Base-by-base conservation (phyloP, 2,888 invertebrate genomes). In the Malthinus seriepunctatus region DNA sequence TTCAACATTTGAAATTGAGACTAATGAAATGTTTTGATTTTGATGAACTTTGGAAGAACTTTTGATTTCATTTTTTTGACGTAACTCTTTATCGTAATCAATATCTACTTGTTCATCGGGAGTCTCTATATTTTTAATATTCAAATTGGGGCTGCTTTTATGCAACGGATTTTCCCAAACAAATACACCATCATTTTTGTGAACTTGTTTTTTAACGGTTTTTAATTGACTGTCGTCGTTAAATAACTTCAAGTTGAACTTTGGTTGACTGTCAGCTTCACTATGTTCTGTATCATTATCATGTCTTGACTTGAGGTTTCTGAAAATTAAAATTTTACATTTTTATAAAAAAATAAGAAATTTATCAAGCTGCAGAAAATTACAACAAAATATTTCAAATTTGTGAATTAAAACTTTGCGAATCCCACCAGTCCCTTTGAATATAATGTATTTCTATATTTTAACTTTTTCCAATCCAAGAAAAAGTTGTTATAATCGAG, bases 151-250 rank as follows among this genome's bases (percentile, higher is more conserved):
- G 73, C 68, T 83, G 60, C 82, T 82, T 67, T 83, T 80, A 69
- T 88, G 88, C 34, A 90, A 75, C 0, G 91, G 90, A 79, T 91
- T 91, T 74, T 90, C 90, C 91, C 91, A 91, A 15, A 91, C 76
- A 71, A 89, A 91, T 47, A 91, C 87, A 58, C 82, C 81, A 48
- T 66, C 63, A 14, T 45, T 63, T 55, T 62, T 64, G 34, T 38
- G 63, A 33, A 44, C 4, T 8, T 10, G 51, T 38, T 49, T 56
- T 31, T 15, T 14, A 33, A 51, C 11, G 37, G 10, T 54, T 38
- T 45, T 49, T 11, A 46, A 42, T 55, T 47, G 55, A 42, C 31
- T 42, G 8, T 34, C 51, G n/a, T 15, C 50, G 15, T 23, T 49
- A 35, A 52, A 48, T 1, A 60, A 15, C 42, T 65, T 61, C 32